phyloP scores from a whole-genome alignment of 2,113 vertebrate genomes.

The Bufo bufo region DNA sequence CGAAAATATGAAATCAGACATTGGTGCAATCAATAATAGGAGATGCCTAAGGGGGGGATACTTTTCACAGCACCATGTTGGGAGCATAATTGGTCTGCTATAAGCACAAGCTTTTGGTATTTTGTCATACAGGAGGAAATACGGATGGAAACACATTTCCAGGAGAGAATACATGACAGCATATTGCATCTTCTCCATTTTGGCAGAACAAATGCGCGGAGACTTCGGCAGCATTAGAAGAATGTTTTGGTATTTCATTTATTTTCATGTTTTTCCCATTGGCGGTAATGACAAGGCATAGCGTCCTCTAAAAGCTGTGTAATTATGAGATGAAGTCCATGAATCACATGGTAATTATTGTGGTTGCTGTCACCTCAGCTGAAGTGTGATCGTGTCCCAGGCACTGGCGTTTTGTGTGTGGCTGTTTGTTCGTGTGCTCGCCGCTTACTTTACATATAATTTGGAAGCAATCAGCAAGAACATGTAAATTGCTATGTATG shows the following conservation, averaged over 20 bases:
- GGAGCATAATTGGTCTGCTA: not conserved
- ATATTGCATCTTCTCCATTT: not conserved
- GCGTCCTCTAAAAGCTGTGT: slow-evolving; percentile 48
- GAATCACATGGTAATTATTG: slow-evolving; percentile 52
- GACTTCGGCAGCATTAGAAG: not conserved
- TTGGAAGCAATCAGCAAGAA: slow-evolving; percentile 50
- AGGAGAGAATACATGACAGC: not conserved
- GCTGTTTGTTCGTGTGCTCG: slow-evolving; percentile 17
- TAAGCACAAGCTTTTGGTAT: not conserved
- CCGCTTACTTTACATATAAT: slow-evolving; percentile 39
- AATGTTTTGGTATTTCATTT: slow-evolving; percentile 40
- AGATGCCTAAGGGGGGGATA: not conserved
- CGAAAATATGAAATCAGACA: too few species aligned
- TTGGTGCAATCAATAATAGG: not conserved
- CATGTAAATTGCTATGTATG: slow-evolving; percentile 57
- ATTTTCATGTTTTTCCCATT: slow-evolving; percentile 19
- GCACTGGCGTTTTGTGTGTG: slow-evolving; percentile 1
- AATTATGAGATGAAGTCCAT: slow-evolving; percentile 52
- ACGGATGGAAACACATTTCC: not conserved
- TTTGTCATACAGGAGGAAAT: not conserved
- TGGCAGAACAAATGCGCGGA: not conserved
- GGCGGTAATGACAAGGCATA: slow-evolving; percentile 44
- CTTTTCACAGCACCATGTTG: not conserved
- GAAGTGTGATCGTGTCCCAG: slow-evolving; percentile 28
- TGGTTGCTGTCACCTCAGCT: slow-evolving; percentile 53